phyloP scores from a whole-genome alignment of 1,140 invertebrate species.

The Achatina immaculata region DNA sequence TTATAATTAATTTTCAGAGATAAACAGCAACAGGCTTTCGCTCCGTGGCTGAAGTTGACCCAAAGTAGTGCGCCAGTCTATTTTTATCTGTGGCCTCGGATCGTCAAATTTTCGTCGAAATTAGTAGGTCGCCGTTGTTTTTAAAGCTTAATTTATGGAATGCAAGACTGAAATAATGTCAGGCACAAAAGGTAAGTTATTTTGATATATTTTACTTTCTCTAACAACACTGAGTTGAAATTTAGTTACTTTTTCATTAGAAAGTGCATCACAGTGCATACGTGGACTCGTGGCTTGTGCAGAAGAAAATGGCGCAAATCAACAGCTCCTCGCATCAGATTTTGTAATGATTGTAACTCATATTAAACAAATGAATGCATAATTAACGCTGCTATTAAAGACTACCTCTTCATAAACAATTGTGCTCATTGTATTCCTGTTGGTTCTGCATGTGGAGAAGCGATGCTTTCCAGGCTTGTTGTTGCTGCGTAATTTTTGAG shows the following conservation, averaged over 20 bases:
- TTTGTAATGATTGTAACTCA: background rate
- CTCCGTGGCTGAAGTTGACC: conserved; percentile 2
- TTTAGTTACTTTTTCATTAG: too few species aligned
- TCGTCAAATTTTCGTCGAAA: background rate
- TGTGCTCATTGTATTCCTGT: background rate
- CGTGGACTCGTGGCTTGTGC: conserved; percentile 24
- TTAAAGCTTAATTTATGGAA: conserved; percentile 18
- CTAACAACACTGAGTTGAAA: too few species aligned
- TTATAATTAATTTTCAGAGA: background rate
- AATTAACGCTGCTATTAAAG: too few species aligned
- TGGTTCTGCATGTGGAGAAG: background rate
- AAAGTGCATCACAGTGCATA: too few species aligned
- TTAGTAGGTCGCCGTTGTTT: conserved; percentile 31
- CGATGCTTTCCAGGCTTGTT: background rate
- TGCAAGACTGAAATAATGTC: conserved; percentile 20
- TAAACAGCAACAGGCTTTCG: conserved; percentile 10
- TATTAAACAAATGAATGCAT: background rate
- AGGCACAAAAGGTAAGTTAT: conserved; percentile 17
- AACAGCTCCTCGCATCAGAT: background rate
- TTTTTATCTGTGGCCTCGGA: conserved; percentile 19
- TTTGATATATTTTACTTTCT: background rate
- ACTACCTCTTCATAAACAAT: too few species aligned
- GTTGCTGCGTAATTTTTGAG: conserved; percentile 30
- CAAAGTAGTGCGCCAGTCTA: conserved; percentile 19
- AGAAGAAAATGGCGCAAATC: conserved; percentile 28